Evolutionary conservation across 2,888 invertebrate genomes (phyloP), one percentile per base, ranked within the genome.

Genomic region (Diarsia brunnea): DNA sequence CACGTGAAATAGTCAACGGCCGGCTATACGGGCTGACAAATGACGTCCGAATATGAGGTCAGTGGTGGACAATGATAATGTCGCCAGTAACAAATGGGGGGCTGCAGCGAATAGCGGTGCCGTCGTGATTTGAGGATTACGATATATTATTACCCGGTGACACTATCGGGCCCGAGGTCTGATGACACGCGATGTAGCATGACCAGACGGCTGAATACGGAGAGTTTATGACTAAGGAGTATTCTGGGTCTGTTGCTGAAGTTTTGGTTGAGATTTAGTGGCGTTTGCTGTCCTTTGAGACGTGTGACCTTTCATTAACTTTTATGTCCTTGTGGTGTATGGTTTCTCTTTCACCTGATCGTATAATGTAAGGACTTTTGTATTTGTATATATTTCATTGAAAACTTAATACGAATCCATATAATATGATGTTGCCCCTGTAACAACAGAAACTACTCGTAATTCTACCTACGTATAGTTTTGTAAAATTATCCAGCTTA

Each of bases 51-150:
- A 94, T 94, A 94, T 94, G 94, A 94, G 95, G 94, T 91, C 92
- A 92, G 93, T 94, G 94, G 90, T 87, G 92, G 92, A 91, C 93
- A 93, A 93, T 94, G 95, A 95, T 95, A 95, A 95, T 95, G 95
- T 95, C 95, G 88, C 82, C 91, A 88, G 92, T 95, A 93, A 95
- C 93, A 94, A 94, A 95, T 94, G 93, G 93, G 79, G 84, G 91
- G 90, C 93, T 94, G 93, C 92, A 92, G 90, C 90, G 89, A 92
- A 92, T 90, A 90, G 93, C 89, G 90, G 90, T 67, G 83, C 84
- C 89, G 89, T 84, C 89, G 89, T 91, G 92, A 93, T 92, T 92
- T 88, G 90, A 91, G 93, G 92, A 93, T 93, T 91, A 92, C 93
- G 91, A 93, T 94, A 93, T 93, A 93, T 94, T 93, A 93, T 91